These are phyloP conservation scores for Oreotrochilus melanogaster DNA, from an alignment of 2,113 vertebrate genomes.

Conservation along the genomic window DNA sequence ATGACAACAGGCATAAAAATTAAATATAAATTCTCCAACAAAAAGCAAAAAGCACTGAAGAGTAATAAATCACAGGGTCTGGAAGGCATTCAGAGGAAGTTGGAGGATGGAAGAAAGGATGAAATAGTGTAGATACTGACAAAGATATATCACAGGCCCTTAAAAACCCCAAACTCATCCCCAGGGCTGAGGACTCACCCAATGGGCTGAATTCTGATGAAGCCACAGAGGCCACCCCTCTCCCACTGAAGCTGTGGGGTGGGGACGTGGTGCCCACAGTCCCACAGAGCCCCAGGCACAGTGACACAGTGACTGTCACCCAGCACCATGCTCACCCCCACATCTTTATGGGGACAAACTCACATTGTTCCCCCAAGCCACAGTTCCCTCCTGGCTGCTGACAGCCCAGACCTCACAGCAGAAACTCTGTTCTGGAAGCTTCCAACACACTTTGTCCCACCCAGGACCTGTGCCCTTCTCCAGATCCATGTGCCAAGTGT, in stretches of 20 bases:
- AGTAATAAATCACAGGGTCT: not conserved
- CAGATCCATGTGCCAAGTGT: not conserved
- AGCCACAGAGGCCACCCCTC: not conserved
- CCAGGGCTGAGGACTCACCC: not conserved
- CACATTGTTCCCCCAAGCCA: not conserved
- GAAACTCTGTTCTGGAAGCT: not conserved
- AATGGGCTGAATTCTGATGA: not conserved
- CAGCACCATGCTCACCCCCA: not conserved
- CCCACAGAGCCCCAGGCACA: not conserved
- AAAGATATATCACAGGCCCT: not conserved
- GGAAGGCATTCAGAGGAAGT: not conserved
- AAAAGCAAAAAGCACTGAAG: not conserved
- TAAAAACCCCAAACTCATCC: not conserved
- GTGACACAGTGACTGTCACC: not conserved
- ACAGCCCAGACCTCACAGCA: not conserved
- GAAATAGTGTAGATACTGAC: not conserved
- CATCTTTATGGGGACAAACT: rapidly evolving
- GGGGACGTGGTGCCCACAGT: rapidly evolving
- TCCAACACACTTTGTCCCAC: not conserved
- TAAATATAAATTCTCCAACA: slow-evolving; percentile 38
- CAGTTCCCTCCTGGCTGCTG: rapidly evolving
- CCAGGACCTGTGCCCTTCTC: not conserved
- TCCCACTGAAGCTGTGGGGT: not conserved
- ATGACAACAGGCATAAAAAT: not conserved
- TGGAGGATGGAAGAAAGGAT: not conserved